phyloP scores from a whole-genome alignment of 2,113 vertebrate species.

The Phocoena phocoena region DNA sequence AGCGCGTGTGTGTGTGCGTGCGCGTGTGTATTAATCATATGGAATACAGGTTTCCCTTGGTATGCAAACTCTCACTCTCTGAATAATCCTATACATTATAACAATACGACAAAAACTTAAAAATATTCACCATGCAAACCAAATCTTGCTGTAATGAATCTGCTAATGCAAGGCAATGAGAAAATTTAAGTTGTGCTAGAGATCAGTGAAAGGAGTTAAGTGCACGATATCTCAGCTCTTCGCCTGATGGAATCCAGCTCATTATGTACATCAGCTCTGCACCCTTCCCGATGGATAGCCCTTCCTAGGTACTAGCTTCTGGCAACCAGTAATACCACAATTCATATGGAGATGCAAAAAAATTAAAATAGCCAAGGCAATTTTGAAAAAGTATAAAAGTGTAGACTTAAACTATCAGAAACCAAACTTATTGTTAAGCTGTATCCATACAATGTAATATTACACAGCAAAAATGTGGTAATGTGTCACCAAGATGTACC shows the following conservation, averaged over 20 bases:
- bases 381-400: neutral
- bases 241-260: neutral
- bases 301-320: too few species aligned
- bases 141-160: neutral
- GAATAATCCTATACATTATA: neutral
- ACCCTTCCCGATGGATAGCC: neutral
- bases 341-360: neutral
- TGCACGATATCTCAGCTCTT: neutral
- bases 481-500: neutral
- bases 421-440: neutral
- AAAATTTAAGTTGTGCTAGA: neutral
- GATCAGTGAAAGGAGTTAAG: neutral
- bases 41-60: neutral
- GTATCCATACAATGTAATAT: neutral
- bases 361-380: neutral
- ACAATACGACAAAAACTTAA: neutral
- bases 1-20: neutral
- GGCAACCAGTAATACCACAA: neutral
- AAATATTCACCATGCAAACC: neutral
- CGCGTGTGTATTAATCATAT: rapidly evolving
- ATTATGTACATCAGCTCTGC: neutral
- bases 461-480: neutral
- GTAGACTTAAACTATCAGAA: neutral
- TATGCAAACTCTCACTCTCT: neutral
- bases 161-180: neutral